phyloP scores from a whole-genome alignment of 2,888 invertebrate species.

The Xylocampa areola region DNA sequence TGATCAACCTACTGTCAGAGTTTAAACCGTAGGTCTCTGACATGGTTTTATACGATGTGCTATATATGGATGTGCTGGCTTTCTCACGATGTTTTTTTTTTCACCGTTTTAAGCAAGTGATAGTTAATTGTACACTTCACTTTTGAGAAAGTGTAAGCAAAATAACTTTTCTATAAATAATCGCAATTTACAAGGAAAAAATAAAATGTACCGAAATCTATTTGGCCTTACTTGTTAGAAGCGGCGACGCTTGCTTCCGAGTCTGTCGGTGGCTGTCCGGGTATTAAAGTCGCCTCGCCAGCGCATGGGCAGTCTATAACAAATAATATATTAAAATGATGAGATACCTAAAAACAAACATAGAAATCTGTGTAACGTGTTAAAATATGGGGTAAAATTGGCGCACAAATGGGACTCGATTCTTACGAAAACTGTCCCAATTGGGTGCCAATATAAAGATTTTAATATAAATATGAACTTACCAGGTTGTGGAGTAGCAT shows the following conservation, averaged over 20 bases:
- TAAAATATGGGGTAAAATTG: neutral
- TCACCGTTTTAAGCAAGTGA: no score
- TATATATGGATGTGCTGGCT: no score
- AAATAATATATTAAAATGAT: neutral
- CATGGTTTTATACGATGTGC: no score
- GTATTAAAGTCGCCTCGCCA: slow-evolving; percentile 73
- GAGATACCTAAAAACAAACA: neutral
- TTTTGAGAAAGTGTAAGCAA: no score
- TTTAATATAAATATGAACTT: slow-evolving; percentile 65
- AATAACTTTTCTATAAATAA: no score
- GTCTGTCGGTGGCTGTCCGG: slow-evolving; percentile 78
- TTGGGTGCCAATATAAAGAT: slow-evolving; percentile 8
- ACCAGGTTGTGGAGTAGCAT: slow-evolving; percentile 96
- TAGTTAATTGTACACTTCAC: no score
- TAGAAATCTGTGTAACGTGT: neutral
- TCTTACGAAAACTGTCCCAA: no score
- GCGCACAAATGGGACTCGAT: neutral
- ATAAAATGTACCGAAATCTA: no score
- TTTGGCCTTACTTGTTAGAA: slow-evolving; percentile 83
- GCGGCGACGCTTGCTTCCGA: slow-evolving; percentile 75
- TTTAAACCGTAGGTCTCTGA: no score
- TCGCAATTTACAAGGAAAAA: no score
- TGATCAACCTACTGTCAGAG: no score
- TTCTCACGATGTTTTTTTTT: no score
- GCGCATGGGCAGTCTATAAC: slow-evolving; percentile 83